Conservation (phyloP, 1,140 invertebrate species). For the Acyrthosiphon pisum region DNA sequence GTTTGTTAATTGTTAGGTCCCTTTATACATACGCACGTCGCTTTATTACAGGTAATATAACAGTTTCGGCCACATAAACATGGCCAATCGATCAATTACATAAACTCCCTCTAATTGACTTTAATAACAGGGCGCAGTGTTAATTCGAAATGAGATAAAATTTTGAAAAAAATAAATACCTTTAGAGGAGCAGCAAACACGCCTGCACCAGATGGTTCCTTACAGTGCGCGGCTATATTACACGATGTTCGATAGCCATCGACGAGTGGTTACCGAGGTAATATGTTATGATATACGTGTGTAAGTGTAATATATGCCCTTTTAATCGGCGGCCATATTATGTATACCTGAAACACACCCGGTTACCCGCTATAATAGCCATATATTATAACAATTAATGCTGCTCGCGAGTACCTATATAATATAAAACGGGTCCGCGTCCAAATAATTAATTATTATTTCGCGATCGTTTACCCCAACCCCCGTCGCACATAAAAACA, state of each 20-base stretch:
- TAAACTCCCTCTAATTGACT: slow-evolving; percentile 22
- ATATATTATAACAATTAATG: slow-evolving; percentile 9
- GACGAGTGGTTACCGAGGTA: slow-evolving; percentile 12
- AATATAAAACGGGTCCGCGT: not conserved
- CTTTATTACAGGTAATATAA: too few relatives aligned
- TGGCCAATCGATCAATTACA: slow-evolving; percentile 6
- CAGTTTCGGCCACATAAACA: not conserved
- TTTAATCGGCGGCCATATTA: slow-evolving; percentile 1
- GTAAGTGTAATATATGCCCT: not conserved
- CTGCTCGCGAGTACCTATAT: not conserved
- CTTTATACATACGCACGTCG: too few relatives aligned
- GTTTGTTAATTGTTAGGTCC: not conserved
- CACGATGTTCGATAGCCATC: not conserved
- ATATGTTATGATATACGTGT: not conserved
- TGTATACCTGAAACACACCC: not conserved
- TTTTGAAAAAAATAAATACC: not conserved
- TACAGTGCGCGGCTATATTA: not conserved
- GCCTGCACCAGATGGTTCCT: not conserved
- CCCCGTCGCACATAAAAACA: not conserved
- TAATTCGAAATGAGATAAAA: slow-evolving; percentile 1
- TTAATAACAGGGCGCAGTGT: not conserved
- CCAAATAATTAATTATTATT: slow-evolving; percentile 49
- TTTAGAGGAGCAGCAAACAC: not conserved
- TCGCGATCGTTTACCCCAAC: slow-evolving; percentile 22
- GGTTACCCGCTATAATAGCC: not conserved